phyloP scores from a whole-genome alignment of 2,888 invertebrate species.

The Podabrus alpinus region DNA sequence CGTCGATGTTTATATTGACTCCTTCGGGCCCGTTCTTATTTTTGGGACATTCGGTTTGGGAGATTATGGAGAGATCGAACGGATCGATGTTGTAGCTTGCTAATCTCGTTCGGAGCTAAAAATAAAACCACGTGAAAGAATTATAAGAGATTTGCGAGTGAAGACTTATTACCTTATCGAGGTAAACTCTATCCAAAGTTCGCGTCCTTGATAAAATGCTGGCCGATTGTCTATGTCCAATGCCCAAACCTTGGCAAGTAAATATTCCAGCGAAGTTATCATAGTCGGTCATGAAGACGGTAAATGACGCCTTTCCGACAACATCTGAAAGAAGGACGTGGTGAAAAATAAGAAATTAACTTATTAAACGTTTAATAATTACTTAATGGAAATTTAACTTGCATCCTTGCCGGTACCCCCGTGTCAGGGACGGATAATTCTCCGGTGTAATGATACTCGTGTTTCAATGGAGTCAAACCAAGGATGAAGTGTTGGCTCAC shows the following conservation, averaged over 20 bases:
- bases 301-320: conserved; percentile 75
- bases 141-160: background rate
- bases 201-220: conserved; percentile 78
- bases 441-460: conserved; percentile 80
- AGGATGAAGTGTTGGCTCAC: conserved; percentile 71
- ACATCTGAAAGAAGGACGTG: conserved; percentile 60
- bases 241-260: conserved; percentile 76
- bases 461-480: conserved; percentile 74
- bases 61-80: conserved; percentile 74
- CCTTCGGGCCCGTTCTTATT: conserved; percentile 62
- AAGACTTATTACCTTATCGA: conserved; percentile 68
- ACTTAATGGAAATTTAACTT: conserved; percentile 79
- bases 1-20: conserved; percentile 73
- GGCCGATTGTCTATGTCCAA: conserved; percentile 77
- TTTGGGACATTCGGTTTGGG: conserved; percentile 72
- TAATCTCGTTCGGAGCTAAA: conserved; percentile 67
- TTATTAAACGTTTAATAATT: conserved; percentile 55
- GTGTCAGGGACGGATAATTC: conserved; percentile 67
- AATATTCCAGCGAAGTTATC: conserved; percentile 74
- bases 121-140: background rate
- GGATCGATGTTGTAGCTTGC: conserved; percentile 73
- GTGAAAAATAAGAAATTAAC: background rate
- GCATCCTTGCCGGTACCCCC: conserved; percentile 72
- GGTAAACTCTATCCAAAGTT: conserved; percentile 70
- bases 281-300: conserved; percentile 77